Evolutionary conservation across 2,888 invertebrate species (phyloP), one percentile per base, ranked within the genome.

Genomic region (Minunthozetes semirufus): DNA sequence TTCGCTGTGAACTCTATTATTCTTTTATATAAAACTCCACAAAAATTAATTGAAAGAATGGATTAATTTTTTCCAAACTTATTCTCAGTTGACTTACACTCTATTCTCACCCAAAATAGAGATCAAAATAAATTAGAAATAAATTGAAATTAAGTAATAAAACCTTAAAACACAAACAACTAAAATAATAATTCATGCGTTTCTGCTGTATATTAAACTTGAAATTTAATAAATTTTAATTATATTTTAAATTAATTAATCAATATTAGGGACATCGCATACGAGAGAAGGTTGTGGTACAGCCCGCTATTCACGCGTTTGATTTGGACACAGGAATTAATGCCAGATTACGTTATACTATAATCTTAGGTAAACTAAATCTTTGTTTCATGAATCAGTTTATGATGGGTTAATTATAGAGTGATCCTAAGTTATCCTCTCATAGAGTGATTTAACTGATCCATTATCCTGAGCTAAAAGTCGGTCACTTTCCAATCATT

Each of bases 301-400:
- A 87, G 5, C 88, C 89, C 0, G 87, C 89, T 1, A 91, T 93
- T 63, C 87, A 87, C 79, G 93, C 93, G 0, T 88, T 87, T 78
- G 93, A 93, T 82, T 90, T 91, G 82, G 93, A 93, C 82, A 80
- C 86, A 1, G 90, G 89, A 0, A 87, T 93, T 59, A 88, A 89
- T 79, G 87, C 90, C 0, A 85, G 89, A 0, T 85, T 93, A 0
- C 85, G 89, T 0, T 93, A 93, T 81, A 90, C 90, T 78, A 88
- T 93, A 70, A 86, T 91, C 27, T 87, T 91, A 1, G 93, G 80
- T 79, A 77, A 78, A 75, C 48, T 63, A 19, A 38, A 63, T 38
- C n/a, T 29, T 19, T 48, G 15, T 38, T n/a, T 66, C 42, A 4
- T 8, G 38, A 19, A 42, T 19, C 19, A 4, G 15, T 33, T 70